Percentiles rank a stretch among this genome's conserved stretches.
phyloP scores from a whole-genome alignment of 2,797 vertebrate genomes.

The Pseudopleuronectes americanus region DNA sequence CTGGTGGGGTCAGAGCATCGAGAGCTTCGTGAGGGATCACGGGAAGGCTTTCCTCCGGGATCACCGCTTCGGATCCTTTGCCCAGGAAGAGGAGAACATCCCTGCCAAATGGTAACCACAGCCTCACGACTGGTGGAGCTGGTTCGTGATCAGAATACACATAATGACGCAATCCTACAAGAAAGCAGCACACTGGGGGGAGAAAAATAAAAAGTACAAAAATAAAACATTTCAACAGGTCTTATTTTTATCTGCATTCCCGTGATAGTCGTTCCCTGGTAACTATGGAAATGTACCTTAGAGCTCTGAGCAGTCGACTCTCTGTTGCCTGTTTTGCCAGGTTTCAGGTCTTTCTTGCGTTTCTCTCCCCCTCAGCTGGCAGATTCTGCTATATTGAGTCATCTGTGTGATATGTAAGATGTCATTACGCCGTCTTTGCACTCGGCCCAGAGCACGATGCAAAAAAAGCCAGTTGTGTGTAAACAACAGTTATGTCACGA shows the following conservation, averaged over 20 bases:
- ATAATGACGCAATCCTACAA: neutral
- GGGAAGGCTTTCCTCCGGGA: conserved; percentile 90
- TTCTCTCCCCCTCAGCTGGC: conserved; percentile 49
- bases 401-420: conserved; percentile 28
- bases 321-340: conserved; percentile 16
- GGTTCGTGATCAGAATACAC: too few relatives aligned
- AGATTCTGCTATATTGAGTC: conserved; percentile 38
- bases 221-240: neutral
- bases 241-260: conserved; percentile 9
- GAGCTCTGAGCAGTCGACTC: conserved; percentile 8
- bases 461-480: conserved; percentile 6
- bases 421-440: conserved; percentile 11
- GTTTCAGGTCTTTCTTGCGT: conserved; percentile 19
- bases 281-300: conserved; percentile 50
- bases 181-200: neutral
- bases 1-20: conserved; percentile 97
- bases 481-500: conserved; percentile 7
- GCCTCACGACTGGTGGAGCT: too few relatives aligned
- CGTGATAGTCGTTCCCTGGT: conserved; percentile 30
- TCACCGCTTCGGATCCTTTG: conserved; percentile 94
- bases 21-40: conserved; percentile 88
- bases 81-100: conserved; percentile 88
- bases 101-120: conserved; percentile 90
- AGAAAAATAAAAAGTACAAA: neutral
- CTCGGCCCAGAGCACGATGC: neutral